Percentiles rank a stretch among this genome's conserved stretches.
Conservation (phyloP, 2,797 vertebrate genomes). For the Oceanodroma leucorhoa region DNA sequence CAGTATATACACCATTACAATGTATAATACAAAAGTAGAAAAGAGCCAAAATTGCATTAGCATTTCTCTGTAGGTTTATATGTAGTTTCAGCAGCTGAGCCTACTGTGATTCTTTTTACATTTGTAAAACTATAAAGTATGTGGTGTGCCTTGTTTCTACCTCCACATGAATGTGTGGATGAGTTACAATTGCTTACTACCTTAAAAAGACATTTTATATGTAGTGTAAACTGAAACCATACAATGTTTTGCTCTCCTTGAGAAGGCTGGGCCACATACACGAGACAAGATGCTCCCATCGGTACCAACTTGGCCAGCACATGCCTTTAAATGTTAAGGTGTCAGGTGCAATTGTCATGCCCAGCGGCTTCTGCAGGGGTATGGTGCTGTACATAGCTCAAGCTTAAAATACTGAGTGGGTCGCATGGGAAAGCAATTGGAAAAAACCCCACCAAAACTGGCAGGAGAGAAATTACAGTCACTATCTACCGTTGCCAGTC, state of each 20-base stretch:
- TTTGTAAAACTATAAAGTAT: not conserved
- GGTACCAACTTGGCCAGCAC: not conserved
- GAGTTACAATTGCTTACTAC: not conserved
- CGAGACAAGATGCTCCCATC: accelerated
- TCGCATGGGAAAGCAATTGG: not conserved
- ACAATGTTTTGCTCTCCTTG: not conserved
- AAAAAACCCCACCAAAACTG: not conserved
- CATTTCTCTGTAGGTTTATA: not conserved
- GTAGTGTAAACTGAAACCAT: not conserved
- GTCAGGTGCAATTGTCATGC: not conserved
- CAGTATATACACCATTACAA: not conserved
- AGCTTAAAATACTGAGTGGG: accelerated
- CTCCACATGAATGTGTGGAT: not conserved
- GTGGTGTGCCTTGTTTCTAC: not conserved
- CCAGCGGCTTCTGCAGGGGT: not conserved
- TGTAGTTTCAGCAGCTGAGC: not conserved
- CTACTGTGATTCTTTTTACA: not conserved
- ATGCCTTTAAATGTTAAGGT: not conserved
- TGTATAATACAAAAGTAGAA: not conserved
- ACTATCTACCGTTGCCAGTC: not conserved
- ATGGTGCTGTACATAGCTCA: not conserved
- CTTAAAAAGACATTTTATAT: not conserved
- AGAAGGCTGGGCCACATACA: not conserved
- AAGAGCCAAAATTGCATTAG: not conserved
- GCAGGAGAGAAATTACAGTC: not conserved